Base-by-base conservation (phyloP, 2,113 vertebrate species). In the Toxostoma redivivum region DNA sequence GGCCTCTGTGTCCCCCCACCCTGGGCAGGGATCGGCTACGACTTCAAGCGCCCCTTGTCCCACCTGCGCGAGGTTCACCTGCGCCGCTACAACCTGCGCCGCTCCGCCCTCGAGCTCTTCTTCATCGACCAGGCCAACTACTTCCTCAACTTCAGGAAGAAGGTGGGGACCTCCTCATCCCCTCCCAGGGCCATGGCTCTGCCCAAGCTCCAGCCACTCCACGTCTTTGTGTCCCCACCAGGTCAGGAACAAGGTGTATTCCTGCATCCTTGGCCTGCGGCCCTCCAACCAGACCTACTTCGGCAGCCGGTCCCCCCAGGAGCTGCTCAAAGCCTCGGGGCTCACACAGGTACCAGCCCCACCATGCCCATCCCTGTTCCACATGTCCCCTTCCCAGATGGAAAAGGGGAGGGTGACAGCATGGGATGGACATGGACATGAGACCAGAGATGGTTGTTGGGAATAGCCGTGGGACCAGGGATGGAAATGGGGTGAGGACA, bases 111-210 rank as follows among this genome's bases (percentile, higher is more conserved):
- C 7, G 99, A 99, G 96, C 98, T 99, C 33, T 99, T 99, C 98
- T 99, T 99, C 97, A 99, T 99, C 0, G 99, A 99, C 95, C 99
- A 99, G 96, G 98, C 99, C 84, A 99, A 99, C 97, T 99, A 99
- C 97, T 99, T 99, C 96, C 98, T 99, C 98, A 99, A 99, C 97
- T 99, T 99, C 97, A 99, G 93, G 2, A 98, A 99, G 92, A 99
- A 99, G 98, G 99, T 98, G 61, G 77, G 35, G 3, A 27, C 38
- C 58, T 17, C 50, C 15, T 51, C 42, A 2, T 23, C 8, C 13
- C 1, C 7, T 10, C 7, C 61, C 6, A 1, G 44, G 17, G 8
- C 28, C 10, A 0, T 0, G 0, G 50, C 45, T 4, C 23, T 45
- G n/a, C 56, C 70, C 5, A 1, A 21, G 7, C 10, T 81, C 23